Conservation (phyloP, 1,140 invertebrate species). For the Cecropterus lyciades region DNA sequence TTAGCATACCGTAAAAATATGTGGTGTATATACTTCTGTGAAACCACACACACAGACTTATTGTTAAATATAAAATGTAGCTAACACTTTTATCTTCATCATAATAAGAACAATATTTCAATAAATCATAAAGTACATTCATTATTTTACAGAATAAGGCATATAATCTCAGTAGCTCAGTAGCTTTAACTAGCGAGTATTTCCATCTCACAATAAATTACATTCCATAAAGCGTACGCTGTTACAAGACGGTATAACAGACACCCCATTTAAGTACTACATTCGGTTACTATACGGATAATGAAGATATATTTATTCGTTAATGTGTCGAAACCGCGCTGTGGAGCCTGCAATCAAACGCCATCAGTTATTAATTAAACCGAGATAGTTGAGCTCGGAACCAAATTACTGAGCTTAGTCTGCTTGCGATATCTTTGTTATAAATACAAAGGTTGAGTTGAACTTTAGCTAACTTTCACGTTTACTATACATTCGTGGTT, state of each 20-base stretch:
- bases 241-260: conserved; percentile 19
- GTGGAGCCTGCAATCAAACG: conserved; percentile 27
- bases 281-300: conserved; percentile 29
- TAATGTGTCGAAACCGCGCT: conserved; percentile 35
- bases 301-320: conserved; percentile 37
- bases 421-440: conserved; percentile 32
- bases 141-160: too few relatives aligned
- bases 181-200: too few relatives aligned
- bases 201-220: background rate
- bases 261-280: conserved; percentile 3
- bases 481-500: too few relatives aligned
- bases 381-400: conserved; percentile 27
- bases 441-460: conserved; percentile 10
- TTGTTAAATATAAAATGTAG: too few relatives aligned
- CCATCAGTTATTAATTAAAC: conserved; percentile 36
- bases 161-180: background rate
- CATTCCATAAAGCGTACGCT: background rate
- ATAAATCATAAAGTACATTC: too few relatives aligned
- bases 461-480: background rate
- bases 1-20: too few relatives aligned
- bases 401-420: conserved; percentile 29
- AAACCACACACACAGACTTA: too few relatives aligned
- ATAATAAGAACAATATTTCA: too few relatives aligned
- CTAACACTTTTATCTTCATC: too few relatives aligned
- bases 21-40: too few relatives aligned